Base-by-base conservation (phyloP, 1,140 invertebrate genomes). In the Trachelipus rathkii region DNA sequence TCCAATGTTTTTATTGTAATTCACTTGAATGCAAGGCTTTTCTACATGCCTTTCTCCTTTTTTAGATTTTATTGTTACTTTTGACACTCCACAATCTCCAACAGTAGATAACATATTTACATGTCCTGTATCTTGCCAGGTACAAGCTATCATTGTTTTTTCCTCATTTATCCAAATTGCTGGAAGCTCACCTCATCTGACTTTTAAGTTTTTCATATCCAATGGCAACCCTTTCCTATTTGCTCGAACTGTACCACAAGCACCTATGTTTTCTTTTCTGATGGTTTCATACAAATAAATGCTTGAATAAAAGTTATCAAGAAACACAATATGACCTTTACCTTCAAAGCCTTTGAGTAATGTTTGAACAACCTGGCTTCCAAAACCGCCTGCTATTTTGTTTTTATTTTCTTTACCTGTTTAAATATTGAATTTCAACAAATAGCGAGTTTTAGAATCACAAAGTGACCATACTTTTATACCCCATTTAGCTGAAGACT, bases 401-500 rank as follows among this genome's bases (percentile, higher is more conserved):
- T n/a, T 15, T 8, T 50, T 15, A 50, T 4, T 43, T 19, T 50
- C 46, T 45, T 74, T 53, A 50, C 72, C 21, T 53, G 45, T 74
- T 33, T 74, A 74, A 4, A 74, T 23, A 50, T 66, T 21, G 53
- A 74, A 74, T 43, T 24, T 74, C n/a, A 66, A 19, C 10, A 74
- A 46, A 53, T 13, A 74, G 13, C 72, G 23, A 53, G 45, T 74
- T 53, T 74, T 44, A 10, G 45, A n/a, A 60, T 74, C 46, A 53
- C 13, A 53, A n/a, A 74, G n/a, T 7, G 72, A 74, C 72, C 72
- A 74, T 24, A 60, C 19, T 24, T 74, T 74, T 74, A 74, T 74
- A 33, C 71, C 50, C 72, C 72, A 74, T 66, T 74, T 74, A 19
- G 72, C n/a, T 44, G 24, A 53, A 21, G 45, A 46, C 44, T 74